Evolutionary conservation across 2,797 vertebrate species (phyloP).

Genomic region (Artibeus jamaicensis): DNA sequence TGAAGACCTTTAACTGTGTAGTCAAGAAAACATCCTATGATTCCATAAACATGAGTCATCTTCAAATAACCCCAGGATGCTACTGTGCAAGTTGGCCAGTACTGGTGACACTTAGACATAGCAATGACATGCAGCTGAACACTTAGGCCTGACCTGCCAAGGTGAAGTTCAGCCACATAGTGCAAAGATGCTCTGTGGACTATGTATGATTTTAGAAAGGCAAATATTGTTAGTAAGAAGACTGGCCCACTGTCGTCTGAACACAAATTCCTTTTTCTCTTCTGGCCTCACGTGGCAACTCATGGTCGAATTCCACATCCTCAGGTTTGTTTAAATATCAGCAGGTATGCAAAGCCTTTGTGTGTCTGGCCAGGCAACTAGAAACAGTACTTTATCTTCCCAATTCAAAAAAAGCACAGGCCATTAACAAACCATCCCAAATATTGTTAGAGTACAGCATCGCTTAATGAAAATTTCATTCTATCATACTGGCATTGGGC

Average conservation of each 20-base stretch:
- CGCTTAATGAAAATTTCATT: constrained; percentile 35
- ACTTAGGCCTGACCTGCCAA: neutral
- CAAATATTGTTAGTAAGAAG: neutral
- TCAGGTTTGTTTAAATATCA: constrained; percentile 42
- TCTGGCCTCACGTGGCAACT: neutral
- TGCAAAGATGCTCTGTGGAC: neutral
- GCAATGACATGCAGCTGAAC: neutral
- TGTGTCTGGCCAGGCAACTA: neutral
- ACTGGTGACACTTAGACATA: neutral
- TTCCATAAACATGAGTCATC: neutral
- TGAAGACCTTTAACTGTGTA: neutral
- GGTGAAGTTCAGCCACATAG: neutral
- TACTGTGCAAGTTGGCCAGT: neutral
- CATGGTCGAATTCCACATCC: neutral
- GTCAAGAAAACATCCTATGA: neutral
- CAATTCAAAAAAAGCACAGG: constrained; percentile 21
- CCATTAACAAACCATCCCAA: constrained; percentile 64
- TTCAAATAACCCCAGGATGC: neutral
- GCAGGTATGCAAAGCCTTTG: constrained; percentile 25
- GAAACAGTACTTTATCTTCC: constrained; percentile 30
- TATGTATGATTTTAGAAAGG: neutral
- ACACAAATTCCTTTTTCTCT: neutral
- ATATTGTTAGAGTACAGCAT: constrained; percentile 42
- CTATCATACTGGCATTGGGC: constrained; percentile 34
- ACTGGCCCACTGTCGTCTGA: neutral